phyloP scores from a whole-genome alignment of 2,113 vertebrate species.

The Planiliza haematocheilus region DNA sequence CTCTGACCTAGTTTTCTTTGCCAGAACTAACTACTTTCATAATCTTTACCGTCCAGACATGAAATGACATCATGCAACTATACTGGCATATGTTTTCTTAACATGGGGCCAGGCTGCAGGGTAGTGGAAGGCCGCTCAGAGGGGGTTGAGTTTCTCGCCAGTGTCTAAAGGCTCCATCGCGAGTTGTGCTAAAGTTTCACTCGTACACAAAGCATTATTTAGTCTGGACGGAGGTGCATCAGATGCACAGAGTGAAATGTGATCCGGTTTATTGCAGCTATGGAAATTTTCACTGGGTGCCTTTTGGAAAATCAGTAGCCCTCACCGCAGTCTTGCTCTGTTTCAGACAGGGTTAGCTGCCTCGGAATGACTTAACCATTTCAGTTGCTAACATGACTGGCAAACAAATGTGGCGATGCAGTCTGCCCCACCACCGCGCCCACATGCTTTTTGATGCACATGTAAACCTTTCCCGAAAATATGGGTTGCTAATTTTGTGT shows the following conservation, averaged over 20 bases:
- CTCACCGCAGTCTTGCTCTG: constrained; percentile 43
- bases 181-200: neutral
- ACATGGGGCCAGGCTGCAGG: constrained; percentile 57
- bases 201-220: neutral
- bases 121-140: constrained; percentile 12
- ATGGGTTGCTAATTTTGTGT: constrained; percentile 63
- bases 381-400: constrained; percentile 58
- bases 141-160: constrained; percentile 29
- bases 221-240: neutral
- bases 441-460: constrained; percentile 40
- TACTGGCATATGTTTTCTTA: constrained; percentile 67
- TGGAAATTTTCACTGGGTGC: constrained; percentile 38
- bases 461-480: constrained; percentile 57
- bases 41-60: constrained; percentile 66
- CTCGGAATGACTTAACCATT: constrained; percentile 57
- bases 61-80: constrained; percentile 73
- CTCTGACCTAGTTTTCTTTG: constrained; percentile 62
- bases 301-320: constrained; percentile 49
- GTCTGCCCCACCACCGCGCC: constrained; percentile 40
- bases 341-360: constrained; percentile 56
- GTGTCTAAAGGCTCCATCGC: constrained; percentile 15
- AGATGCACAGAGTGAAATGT: constrained; percentile 29
- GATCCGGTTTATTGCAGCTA: constrained; percentile 40
- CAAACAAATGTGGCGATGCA: constrained; percentile 58
- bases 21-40: constrained; percentile 56